A percentile compares a stretch with the other conserved stretches of the same genome.
Evolutionary conservation across 2,113 vertebrate species (phyloP).

Genomic region (Corythoichthys haematopterus): DNA sequence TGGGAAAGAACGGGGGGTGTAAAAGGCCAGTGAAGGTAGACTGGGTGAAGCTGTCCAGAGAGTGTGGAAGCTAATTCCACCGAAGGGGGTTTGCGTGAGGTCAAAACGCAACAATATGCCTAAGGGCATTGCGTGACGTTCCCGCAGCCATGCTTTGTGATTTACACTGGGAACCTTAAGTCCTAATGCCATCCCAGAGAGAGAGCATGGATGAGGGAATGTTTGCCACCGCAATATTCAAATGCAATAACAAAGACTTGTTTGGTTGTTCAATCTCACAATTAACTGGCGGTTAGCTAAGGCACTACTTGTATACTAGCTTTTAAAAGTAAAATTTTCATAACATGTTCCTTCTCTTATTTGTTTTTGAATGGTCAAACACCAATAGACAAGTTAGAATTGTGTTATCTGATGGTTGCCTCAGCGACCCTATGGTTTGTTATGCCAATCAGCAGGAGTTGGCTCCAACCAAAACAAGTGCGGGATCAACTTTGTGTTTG

Average conservation of each 20-base stretch:
- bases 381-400: not conserved
- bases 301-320: too few species aligned
- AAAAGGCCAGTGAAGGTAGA: conserved; percentile 31
- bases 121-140: conserved; percentile 57
- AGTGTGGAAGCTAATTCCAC: conserved; percentile 67
- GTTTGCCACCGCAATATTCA: conserved; percentile 25
- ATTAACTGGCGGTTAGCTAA: too few species aligned
- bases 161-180: conserved; percentile 46
- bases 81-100: conserved; percentile 24
- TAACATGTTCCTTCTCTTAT: not conserved
- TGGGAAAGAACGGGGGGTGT: conserved; percentile 15
- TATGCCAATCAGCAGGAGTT: conserved; percentile 36
- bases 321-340: too few species aligned
- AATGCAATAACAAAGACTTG: conserved; percentile 6
- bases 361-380: not conserved
- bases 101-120: conserved; percentile 55
- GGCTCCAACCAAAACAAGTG: conserved; percentile 43
- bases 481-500: conserved; percentile 52
- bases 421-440: conserved; percentile 37
- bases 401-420: conserved; percentile 8
- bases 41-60: conserved; percentile 44
- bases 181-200: conserved; percentile 35
- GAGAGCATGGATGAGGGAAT: conserved; percentile 28
- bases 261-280: too few species aligned
- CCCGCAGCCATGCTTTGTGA: conserved; percentile 49